Evolutionary conservation across 2,113 vertebrate genomes (phyloP), one percentile per base, ranked within the genome.

Genomic region (Mobula hypostoma): DNA sequence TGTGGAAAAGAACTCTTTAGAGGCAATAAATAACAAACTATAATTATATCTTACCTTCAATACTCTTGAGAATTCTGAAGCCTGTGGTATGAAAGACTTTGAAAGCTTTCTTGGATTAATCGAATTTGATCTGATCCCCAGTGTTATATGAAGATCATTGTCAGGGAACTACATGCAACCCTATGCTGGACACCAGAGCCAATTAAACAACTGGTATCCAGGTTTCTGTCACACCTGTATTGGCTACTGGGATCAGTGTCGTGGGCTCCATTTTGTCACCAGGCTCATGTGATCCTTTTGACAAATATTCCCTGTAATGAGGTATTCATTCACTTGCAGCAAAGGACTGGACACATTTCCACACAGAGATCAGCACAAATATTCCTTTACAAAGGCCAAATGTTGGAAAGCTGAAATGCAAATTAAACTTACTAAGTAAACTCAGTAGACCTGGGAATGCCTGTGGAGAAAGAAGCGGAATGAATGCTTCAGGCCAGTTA

Each of bases 61-160:
- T 29, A 9, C 24, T 87, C 24, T 27, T 48, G 61, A 87, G 58
- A 48, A 87, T 87, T 61, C 9, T 58, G 11, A 87, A 87, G 83
- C 56, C 29, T 61, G 27, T 3, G 27, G 74, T 77, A 87, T 87
- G 29, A 61, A 24, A 11, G 58, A 9, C 83, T 87, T 87, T 61
- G 83, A 87, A 29, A 61, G 29, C 83, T 63, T 87, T 87, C 58
- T 87, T 87, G 56, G 83, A 61, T 61, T 87, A 87, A 87, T 61
- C 56, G 58, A 87, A 87, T 87, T 87, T 87, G 83, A 87, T 63
- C 56, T 61, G 58, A 87, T 87, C 83, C 56, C 56, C 61, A 48
- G 83, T 61, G 61, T 87, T 87, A 61, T 29, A 87, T 61, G 56
- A 61, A 87, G 9, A 24, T 87, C 83, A 87, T 87, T 63, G 83